Evolutionary conservation across 2,888 invertebrate species (phyloP).

Genomic region (Augochlorella aurata): DNA sequence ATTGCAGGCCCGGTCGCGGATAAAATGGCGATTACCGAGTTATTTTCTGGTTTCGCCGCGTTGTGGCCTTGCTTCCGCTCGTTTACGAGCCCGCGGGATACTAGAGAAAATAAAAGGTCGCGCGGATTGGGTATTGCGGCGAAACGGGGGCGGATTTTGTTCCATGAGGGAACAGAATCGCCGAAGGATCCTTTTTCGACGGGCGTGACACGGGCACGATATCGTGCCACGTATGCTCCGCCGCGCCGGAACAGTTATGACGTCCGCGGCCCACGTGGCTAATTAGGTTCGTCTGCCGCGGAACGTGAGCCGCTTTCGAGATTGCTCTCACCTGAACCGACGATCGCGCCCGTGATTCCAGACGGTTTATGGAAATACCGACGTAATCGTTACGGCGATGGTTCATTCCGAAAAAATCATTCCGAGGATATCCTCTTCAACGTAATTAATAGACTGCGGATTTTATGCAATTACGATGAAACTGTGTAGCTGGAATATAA

Average conservation of each 20-base stretch:
- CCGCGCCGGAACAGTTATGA: constrained; percentile 20
- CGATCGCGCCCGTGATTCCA: constrained; percentile 24
- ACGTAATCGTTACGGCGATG: no score
- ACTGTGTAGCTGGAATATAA: no score
- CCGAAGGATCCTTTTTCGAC: not conserved
- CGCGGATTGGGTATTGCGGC: not conserved
- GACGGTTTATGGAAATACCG: constrained; percentile 9
- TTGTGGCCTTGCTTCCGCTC: not conserved
- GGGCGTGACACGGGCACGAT: not conserved
- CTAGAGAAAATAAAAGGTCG: constrained; percentile 40
- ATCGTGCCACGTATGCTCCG: not conserved
- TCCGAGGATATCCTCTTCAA: no score
- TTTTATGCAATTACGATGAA: no score
- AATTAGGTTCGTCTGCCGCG: constrained; percentile 43
- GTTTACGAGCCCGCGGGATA: not conserved
- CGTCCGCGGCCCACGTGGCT: constrained; percentile 28
- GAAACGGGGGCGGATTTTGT: not conserved
- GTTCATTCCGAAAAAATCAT: no score
- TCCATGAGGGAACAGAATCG: not conserved
- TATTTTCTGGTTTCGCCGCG: constrained; percentile 29
- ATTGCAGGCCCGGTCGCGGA: constrained; percentile 28
- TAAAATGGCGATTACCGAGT: constrained; percentile 51
- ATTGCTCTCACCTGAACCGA: constrained; percentile 8
- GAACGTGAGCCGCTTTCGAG: constrained; percentile 43
- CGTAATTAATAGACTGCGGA: no score